phyloP scores from a whole-genome alignment of 2,113 vertebrate species.

The Papio anubis region DNA sequence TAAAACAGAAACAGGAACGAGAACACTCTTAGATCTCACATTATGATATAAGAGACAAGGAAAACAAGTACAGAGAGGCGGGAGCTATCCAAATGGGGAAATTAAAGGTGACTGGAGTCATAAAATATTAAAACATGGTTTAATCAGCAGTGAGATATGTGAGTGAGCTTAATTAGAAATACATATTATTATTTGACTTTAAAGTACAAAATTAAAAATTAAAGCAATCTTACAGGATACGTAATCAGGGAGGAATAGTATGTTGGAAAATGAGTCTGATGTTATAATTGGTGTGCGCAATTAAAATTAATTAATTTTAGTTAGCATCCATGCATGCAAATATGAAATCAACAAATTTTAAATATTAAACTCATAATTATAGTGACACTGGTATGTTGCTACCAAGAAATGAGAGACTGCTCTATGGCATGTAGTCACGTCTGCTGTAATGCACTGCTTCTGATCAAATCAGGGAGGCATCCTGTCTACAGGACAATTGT shows the following conservation, averaged over 20 bases:
- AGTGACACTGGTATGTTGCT: slow-evolving; percentile 70
- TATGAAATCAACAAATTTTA: slow-evolving; percentile 86
- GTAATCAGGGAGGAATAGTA: slow-evolving; percentile 87
- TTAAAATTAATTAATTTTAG: slow-evolving; percentile 90
- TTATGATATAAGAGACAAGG: slow-evolving; percentile 59
- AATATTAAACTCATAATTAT: slow-evolving; percentile 87
- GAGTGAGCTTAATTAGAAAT: slow-evolving; percentile 86
- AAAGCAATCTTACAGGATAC: slow-evolving; percentile 86
- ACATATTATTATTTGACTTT: slow-evolving; percentile 89
- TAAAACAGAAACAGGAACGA: background rate
- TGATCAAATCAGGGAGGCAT: slow-evolving; percentile 6
- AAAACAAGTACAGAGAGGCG: slow-evolving; percentile 54
- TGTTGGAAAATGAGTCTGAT: slow-evolving; percentile 85
- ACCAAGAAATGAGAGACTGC: slow-evolving; percentile 68
- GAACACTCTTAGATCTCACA: background rate
- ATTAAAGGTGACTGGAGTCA: slow-evolving; percentile 82
- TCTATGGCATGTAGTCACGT: slow-evolving; percentile 50
- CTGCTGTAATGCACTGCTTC: slow-evolving; percentile 31
- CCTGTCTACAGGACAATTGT: slow-evolving; percentile 37
- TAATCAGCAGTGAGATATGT: slow-evolving; percentile 85
- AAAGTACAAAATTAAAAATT: slow-evolving; percentile 88
- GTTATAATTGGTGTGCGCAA: slow-evolving; percentile 87
- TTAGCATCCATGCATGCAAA: slow-evolving; percentile 86
- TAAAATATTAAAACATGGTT: slow-evolving; percentile 86
- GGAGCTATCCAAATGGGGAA: slow-evolving; percentile 66